Evolutionary conservation across 2,888 invertebrate species (phyloP), one percentile per base, ranked within the genome.

Genomic region (Oligia fasciuncula): DNA sequence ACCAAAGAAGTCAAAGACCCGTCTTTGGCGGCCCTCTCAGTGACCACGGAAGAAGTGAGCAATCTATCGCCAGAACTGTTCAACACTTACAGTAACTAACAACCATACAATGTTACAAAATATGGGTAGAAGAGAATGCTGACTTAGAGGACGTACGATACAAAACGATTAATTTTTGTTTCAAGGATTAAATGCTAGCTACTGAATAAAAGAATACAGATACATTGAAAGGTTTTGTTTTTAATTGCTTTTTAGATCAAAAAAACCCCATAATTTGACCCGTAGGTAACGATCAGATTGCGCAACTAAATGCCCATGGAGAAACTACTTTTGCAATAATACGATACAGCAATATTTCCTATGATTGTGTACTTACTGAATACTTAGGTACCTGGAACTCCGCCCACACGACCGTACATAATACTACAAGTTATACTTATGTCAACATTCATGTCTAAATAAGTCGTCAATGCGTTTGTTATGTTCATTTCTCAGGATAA

Each of bases 401-500:
- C 84, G 51, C 84, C 84, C 66, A 78, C 84, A 0, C 69, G 0
- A 0, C n/a, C 67, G 54, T 60, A 72, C 3, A 66, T 66, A 54
- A 68, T 19, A 57, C 62, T 62, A 63, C 69, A 66, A 74, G 14
- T 35, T 79, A 29, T 40, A 78, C 70, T 70, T 72, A 51, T 17
- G 66, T 67, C 69, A 63, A 49, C 75, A 67, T 78, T 84, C 19
- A 67, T 70, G 75, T 78, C 69, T 63, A 1, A 76, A 65, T 81
- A 75, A 84, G 84, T 80, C 35, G 73, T 46, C 84, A 67, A 40
- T 13, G 29, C 57, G 49, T 66, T 72, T 71, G 62, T 73, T 77
- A 75, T 73, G 73, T 63, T 57, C 29, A 62, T 57, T 73, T 70
- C 49, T 60, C 13, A 4, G 23, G 17, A 75, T 69, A 80, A 79